Evolutionary conservation across 2,888 invertebrate genomes (phyloP), one percentile per base, ranked within the genome.

Genomic region (Rhodophaea formosa): DNA sequence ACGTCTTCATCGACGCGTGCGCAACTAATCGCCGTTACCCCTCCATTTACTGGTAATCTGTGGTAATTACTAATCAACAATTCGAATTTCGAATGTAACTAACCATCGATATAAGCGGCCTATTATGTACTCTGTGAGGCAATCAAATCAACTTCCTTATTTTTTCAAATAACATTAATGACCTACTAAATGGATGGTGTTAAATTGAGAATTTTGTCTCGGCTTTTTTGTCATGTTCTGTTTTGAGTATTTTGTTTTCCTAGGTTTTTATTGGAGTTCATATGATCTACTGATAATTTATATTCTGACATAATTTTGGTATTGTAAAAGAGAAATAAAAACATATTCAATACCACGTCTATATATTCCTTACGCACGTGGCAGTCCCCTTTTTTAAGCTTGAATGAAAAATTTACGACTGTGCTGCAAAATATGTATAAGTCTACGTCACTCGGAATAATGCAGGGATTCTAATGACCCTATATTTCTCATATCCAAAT

Each of bases 1-100:
- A 85, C 76, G 78, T 77, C 87, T 86, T 76, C 76, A 82, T 83
- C 70, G 80, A 71, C 84, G 79, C 86, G 87, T 84, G 88, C 87
- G 85, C 79, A 77, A 70, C 87, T 68, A 84, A 87, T 86, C 69
- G 69, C 70, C 68, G 72, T 76, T 79, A 69, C 79, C 80, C 78
- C 66, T 70, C 70, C 42, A 75, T 78, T 65, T 77, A 76, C 61
- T 60, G 68, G 61, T 60, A 70, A 68, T 77, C 69, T 71, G 71
- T 51, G 51, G 51, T 51, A 66, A 72, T 45, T 32, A 15, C 45
- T 35, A 55, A 55, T 45, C 42, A 56, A 68, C 69, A 72, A 79
- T 78, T 75, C 17, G 35, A 35, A 16, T 39, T 35, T 35, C 72
- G 62, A 70, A 71, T 66, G 73, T 75, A 72, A 59, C 56, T 69